A percentile compares a stretch with the other conserved stretches of the same genome.
Evolutionary conservation across 2,113 vertebrate genomes (phyloP).

Genomic region (Hippocampus mohnikei): DNA sequence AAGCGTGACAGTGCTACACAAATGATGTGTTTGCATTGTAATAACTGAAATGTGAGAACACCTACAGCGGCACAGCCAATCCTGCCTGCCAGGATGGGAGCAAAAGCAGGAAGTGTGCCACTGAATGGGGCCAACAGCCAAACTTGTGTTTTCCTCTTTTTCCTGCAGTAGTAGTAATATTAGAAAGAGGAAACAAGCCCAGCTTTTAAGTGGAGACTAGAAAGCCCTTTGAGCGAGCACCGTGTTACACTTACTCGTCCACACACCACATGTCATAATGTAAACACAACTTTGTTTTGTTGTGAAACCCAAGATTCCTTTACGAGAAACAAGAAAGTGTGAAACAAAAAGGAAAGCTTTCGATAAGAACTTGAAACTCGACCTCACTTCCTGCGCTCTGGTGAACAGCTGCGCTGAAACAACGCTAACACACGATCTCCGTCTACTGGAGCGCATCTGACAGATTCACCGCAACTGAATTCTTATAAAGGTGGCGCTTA

Average conservation of each 20-base stretch:
- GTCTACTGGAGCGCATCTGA: background rate
- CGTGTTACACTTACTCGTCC: too few species aligned
- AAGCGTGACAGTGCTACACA: constrained; percentile 16
- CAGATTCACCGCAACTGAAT: background rate
- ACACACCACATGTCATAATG: background rate
- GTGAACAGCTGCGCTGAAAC: constrained; percentile 33
- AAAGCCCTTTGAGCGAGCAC: background rate
- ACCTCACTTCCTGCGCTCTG: constrained; percentile 45
- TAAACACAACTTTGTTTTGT: background rate
- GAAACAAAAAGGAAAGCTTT: constrained; percentile 49
- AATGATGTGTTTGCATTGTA: constrained; percentile 61
- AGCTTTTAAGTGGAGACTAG: constrained; percentile 30
- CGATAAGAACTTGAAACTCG: constrained; percentile 38
- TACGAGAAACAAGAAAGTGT: constrained; percentile 14
- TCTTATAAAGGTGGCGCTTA: constrained; percentile 55
- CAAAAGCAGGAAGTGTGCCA: constrained; percentile 64
- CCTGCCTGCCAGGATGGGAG: constrained; percentile 38
- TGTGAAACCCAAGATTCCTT: constrained; percentile 37
- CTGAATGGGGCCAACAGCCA: constrained; percentile 56
- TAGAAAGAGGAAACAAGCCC: constrained; percentile 66
- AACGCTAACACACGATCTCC: background rate
- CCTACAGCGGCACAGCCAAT: constrained; percentile 36
- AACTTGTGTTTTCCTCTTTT: constrained; percentile 35
- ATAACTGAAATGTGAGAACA: constrained; percentile 60
- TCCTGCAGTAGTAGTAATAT: constrained; percentile 6